Percentiles rank a stretch among this genome's conserved stretches.
These are phyloP conservation scores for Sandelia bainsii DNA, from an alignment of 2,797 vertebrate species.

Conservation along the genomic window DNA sequence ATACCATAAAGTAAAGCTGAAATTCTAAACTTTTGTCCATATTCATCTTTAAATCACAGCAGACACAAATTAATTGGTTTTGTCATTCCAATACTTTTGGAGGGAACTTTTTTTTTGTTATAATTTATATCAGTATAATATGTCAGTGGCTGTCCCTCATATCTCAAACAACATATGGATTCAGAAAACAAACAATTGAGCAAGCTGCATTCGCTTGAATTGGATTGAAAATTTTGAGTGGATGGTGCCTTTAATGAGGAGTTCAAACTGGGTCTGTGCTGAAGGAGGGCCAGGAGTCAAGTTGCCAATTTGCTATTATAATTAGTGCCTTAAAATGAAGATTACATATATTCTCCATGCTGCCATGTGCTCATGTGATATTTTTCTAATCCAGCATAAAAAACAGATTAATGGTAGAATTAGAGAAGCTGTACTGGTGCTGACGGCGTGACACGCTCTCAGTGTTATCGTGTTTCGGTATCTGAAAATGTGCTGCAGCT, in stretches of 20 bases:
- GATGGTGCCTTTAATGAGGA: slow-evolving; percentile 47
- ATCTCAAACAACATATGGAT: no score
- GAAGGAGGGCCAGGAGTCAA: slow-evolving; percentile 58
- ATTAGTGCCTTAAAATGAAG: slow-evolving; percentile 62
- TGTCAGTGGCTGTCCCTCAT: no score
- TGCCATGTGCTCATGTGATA: slow-evolving; percentile 41
- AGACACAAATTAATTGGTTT: no score
- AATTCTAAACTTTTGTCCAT: no score
- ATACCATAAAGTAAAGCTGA: no score
- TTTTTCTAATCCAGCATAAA: slow-evolving; percentile 48
- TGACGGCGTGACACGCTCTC: slow-evolving; percentile 28
- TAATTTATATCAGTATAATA: no score
- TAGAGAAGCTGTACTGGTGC: slow-evolving; percentile 13
- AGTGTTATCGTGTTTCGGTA: slow-evolving; percentile 22
- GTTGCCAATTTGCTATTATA: slow-evolving; percentile 64
- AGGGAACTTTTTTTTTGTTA: no score
- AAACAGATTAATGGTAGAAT: slow-evolving; percentile 51
- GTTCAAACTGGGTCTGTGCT: slow-evolving; percentile 36
- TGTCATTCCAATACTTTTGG: no score
- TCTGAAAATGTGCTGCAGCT: slow-evolving; percentile 51
- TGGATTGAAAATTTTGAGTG: slow-evolving; percentile 27
- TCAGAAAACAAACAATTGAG: no score
- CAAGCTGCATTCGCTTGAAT: not conserved
- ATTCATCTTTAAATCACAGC: no score
- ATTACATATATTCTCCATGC: slow-evolving; percentile 50